These are phyloP conservation scores for Galaxias olidus DNA, from an alignment of 2,797 vertebrate genomes.

Conservation along the genomic window DNA sequence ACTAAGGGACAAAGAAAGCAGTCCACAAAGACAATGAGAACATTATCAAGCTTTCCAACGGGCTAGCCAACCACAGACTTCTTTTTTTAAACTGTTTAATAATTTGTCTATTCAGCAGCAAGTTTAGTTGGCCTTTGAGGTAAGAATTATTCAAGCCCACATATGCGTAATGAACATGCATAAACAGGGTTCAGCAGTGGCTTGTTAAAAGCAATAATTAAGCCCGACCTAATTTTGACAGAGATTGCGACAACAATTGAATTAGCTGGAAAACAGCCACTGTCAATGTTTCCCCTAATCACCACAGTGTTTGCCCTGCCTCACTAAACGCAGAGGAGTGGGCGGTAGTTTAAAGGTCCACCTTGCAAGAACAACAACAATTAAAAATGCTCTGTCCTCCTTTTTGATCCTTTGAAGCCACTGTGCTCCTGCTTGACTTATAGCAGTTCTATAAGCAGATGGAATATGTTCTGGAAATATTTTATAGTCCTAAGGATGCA, in stretches of 20 bases:
- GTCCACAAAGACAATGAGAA: constrained; percentile 18
- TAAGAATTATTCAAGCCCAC: constrained; percentile 54
- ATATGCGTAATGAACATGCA: constrained; percentile 50
- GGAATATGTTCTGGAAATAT: too few relatives aligned
- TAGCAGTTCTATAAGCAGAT: too few relatives aligned
- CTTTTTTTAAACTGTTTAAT: constrained; percentile 32
- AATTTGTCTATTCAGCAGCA: constrained; percentile 58
- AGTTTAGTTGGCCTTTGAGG: constrained; percentile 46
- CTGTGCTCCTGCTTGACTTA: too few relatives aligned
- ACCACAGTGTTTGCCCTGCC: constrained; percentile 56
- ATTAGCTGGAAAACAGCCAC: constrained; percentile 62
- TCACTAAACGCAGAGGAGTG: constrained; percentile 38
- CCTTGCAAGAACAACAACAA: constrained; percentile 20
- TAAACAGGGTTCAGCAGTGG: constrained; percentile 42
- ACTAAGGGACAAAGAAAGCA: neutral
- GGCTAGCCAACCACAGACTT: constrained; percentile 38
- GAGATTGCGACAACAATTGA: constrained; percentile 52
- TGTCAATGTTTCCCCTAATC: constrained; percentile 63
- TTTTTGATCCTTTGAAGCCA: neutral
- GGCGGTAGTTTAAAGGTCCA: constrained; percentile 24
- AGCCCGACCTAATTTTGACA: constrained; percentile 47
- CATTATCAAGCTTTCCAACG: constrained; percentile 36
- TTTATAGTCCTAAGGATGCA: too few relatives aligned
- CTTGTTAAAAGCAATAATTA: constrained; percentile 53
- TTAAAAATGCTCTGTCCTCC: constrained; percentile 42